Conservation (phyloP, 2,113 vertebrate species). For the Octodon degus region DNA sequence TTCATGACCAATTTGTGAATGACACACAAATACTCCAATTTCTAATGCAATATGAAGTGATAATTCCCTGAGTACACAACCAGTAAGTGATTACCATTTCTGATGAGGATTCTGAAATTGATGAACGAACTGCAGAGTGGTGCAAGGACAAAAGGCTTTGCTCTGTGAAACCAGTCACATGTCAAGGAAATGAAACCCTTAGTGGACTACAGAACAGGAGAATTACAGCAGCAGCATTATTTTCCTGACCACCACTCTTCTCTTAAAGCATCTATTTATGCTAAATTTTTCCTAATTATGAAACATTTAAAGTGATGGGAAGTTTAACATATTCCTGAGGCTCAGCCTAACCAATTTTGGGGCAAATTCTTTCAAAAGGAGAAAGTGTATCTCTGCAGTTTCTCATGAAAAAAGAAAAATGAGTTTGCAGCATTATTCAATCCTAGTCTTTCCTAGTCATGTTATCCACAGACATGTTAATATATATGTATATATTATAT, state of each 20-base stretch:
- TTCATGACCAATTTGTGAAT: background rate
- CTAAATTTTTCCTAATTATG: constrained; percentile 22
- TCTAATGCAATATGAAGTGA: background rate
- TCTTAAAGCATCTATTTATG: constrained; percentile 5
- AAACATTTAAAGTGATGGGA: background rate
- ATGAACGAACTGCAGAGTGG: background rate
- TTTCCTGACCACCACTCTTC: background rate
- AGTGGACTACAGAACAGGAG: background rate
- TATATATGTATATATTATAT: too few relatives aligned
- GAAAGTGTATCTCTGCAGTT: too few relatives aligned
- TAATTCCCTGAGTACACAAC: background rate
- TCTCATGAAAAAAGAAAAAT: too few relatives aligned
- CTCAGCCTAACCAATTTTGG: too few relatives aligned
- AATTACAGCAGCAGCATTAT: background rate
- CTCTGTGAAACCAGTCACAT: background rate
- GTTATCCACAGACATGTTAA: too few relatives aligned
- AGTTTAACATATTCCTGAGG: too few relatives aligned
- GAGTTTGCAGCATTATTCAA: too few relatives aligned
- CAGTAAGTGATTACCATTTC: background rate
- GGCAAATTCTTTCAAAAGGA: too few relatives aligned
- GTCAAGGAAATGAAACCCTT: background rate
- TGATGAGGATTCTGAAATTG: background rate
- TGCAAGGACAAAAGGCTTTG: background rate
- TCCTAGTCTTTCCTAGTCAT: too few relatives aligned
- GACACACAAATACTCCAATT: background rate